phyloP scores from a whole-genome alignment of 2,797 vertebrate species.

The Acestrorhynchus altus region DNA sequence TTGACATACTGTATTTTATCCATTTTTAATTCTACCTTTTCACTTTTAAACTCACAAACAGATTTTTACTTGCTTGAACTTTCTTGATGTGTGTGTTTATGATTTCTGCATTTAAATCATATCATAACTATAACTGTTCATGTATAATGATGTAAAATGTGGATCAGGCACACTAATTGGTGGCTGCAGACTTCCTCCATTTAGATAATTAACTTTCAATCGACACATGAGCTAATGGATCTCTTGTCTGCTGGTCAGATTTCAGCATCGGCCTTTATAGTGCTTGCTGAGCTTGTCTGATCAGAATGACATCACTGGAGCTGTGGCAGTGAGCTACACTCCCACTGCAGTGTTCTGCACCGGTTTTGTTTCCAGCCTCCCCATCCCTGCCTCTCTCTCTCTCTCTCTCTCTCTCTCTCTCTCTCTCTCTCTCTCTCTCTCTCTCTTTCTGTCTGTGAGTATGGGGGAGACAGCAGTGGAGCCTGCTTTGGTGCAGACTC shows the following conservation, averaged over 20 bases:
- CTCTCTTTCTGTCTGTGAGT: not conserved
- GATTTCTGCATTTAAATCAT: too few relatives aligned
- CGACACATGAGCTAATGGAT: conserved; percentile 12
- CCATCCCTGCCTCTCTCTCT: not conserved
- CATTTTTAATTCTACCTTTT: too few relatives aligned
- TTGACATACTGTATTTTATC: not conserved
- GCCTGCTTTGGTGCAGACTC: conserved; percentile 24
- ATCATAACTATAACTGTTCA: too few relatives aligned
- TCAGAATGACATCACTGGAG: conserved; percentile 70
- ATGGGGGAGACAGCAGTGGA: conserved; percentile 33
- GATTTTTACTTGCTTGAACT: too few relatives aligned
- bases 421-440: not conserved
- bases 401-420: conserved; percentile 6
- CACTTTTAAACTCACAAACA: too few relatives aligned
- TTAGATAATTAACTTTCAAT: not conserved
- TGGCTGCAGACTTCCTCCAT: not conserved
- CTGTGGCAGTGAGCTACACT: conserved; percentile 52
- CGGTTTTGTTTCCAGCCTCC: not conserved
- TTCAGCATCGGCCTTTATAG: conserved; percentile 37
- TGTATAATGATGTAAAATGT: too few relatives aligned
- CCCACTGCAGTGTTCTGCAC: conserved; percentile 25
- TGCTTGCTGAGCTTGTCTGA: conserved; percentile 19
- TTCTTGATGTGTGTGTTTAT: too few relatives aligned
- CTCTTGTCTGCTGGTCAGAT: not conserved
- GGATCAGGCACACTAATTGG: not conserved